Conservation (phyloP, 2,797 vertebrate species). For the Arremon aurantiirostris region DNA sequence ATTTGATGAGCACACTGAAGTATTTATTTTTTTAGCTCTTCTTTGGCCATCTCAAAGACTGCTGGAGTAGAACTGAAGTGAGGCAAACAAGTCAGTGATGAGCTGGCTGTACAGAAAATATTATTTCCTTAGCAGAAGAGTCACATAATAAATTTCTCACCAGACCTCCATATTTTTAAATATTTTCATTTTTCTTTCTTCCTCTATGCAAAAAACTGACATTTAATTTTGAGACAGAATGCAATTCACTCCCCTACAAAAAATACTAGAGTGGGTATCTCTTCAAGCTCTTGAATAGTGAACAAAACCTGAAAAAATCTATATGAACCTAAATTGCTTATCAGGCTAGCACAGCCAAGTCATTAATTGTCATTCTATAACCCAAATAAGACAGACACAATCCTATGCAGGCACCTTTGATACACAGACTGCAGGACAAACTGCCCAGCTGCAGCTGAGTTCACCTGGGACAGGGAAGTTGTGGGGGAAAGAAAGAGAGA, state of each 20-base stretch:
- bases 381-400: background rate
- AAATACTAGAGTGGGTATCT: background rate
- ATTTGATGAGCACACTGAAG: conserved; percentile 85
- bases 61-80: conserved; percentile 77
- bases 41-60: conserved; percentile 81
- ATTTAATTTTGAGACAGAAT: background rate
- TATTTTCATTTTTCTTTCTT: background rate
- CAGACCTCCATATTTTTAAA: background rate
- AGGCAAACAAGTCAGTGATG: conserved; percentile 79
- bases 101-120: conserved; percentile 75
- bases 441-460: background rate
- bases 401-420: background rate
- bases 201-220: background rate
- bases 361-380: background rate
- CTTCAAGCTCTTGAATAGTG: background rate
- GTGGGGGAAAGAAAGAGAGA: background rate
- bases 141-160: too few relatives aligned
- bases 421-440: background rate
- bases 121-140: background rate
- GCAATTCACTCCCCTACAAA: background rate
- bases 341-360: background rate
- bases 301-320: background rate
- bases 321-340: background rate
- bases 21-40: conserved; percentile 87
- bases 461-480: background rate